phyloP scores from a whole-genome alignment of 2,113 vertebrate species.

The Brachypodius melanocephalos region DNA sequence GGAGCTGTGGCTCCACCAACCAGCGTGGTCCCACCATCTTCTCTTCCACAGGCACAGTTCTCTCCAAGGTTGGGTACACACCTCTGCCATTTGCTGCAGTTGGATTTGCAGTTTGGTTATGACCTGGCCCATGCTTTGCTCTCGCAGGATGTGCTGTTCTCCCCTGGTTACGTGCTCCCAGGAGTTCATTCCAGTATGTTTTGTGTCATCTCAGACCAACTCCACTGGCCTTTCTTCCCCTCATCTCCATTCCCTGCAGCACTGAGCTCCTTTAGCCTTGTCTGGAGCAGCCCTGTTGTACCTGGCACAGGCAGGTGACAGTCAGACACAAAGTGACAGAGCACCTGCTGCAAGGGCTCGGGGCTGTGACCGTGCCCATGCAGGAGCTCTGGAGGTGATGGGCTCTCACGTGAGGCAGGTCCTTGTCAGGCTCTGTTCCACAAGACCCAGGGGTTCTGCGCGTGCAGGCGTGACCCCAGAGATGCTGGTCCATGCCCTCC shows the following conservation, averaged over 20 bases:
- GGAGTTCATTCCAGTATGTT: neutral
- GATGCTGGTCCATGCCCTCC: fast-evolving
- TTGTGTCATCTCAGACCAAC: neutral
- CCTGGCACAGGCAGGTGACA: neutral
- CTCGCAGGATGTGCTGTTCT: fast-evolving
- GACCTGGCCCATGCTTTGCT: neutral
- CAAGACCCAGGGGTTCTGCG: fast-evolving
- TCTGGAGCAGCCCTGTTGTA: fast-evolving
- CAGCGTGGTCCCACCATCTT: neutral
- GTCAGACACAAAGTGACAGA: neutral
- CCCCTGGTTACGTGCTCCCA: neutral
- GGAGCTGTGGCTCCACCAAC: neutral
- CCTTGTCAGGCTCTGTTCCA: too few species aligned
- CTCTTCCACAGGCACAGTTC: neutral
- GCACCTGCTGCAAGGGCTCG: neutral
- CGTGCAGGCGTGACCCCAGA: fast-evolving
- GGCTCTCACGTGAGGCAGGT: neutral
- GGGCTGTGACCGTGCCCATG: fast-evolving
- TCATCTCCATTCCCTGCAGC: fast-evolving
- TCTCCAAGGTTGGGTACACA: fast-evolving
- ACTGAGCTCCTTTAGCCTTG: neutral
- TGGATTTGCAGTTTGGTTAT: neutral
- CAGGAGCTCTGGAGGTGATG: neutral
- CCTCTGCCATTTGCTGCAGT: neutral
- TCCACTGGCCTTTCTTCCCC: neutral